These are phyloP conservation scores for Saturnia pavonia DNA, from an alignment of 2,888 invertebrate species.

Conservation along the genomic window DNA sequence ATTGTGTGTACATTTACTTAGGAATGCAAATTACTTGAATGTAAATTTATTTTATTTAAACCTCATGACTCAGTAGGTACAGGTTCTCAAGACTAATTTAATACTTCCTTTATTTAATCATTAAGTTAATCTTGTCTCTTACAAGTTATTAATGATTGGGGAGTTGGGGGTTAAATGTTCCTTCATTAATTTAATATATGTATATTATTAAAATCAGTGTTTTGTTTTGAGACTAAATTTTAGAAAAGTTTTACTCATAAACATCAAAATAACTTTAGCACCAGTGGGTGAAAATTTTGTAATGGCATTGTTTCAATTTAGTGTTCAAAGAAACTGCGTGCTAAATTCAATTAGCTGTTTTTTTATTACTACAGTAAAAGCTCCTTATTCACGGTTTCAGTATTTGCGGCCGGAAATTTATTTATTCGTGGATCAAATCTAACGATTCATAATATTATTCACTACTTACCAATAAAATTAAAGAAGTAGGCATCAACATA, in stretches of 20 bases:
- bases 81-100: conserved; percentile 19
- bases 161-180: neutral
- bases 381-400: no score
- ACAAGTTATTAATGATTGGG: conserved; percentile 18
- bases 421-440: no score
- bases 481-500: no score
- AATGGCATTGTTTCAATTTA: neutral
- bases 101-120: conserved; percentile 21
- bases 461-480: no score
- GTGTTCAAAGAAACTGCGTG: neutral
- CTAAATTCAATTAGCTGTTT: neutral
- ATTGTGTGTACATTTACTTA: neutral
- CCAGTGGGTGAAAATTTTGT: no score
- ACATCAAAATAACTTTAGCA: no score
- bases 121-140: conserved; percentile 11
- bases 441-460: no score
- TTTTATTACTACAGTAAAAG: neutral
- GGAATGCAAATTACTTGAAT: conserved; percentile 1
- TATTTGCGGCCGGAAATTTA: no score
- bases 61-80: conserved; percentile 18
- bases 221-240: no score
- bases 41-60: conserved; percentile 15
- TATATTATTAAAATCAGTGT: neutral
- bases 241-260: no score
- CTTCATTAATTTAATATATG: conserved; percentile 20